Evolutionary conservation across 53 echinoderm and acorn worm species (phyloP).

Genomic region (Temnopleurus reevesii): DNA sequence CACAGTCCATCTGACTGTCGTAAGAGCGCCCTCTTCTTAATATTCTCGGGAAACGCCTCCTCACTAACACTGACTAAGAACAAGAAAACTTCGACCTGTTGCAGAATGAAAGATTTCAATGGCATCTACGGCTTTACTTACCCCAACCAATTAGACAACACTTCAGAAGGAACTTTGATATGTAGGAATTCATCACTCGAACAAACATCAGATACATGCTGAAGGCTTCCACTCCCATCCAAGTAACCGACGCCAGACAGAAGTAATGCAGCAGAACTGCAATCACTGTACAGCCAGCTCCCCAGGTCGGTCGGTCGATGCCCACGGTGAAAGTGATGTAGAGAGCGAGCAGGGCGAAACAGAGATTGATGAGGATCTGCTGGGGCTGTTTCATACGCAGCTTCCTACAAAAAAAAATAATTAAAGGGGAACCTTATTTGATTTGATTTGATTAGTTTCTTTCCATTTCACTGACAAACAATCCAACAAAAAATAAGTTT

Average conservation of each 20-base stretch:
- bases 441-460: too few relatives aligned
- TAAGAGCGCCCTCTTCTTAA: background rate
- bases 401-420: conserved; percentile 54
- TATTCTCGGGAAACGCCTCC: background rate
- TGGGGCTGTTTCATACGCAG: conserved; percentile 72
- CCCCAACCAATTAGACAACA: conserved; percentile 75
- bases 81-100: too few relatives aligned
- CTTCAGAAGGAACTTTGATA: conserved; percentile 56
- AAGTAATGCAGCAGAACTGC: conserved; percentile 79
- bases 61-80: too few relatives aligned
- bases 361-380: conserved; percentile 74
- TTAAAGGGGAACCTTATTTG: background rate
- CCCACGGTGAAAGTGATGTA: conserved; percentile 74
- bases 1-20: too few relatives aligned
- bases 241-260: conserved; percentile 70
- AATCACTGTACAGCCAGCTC: conserved; percentile 65
- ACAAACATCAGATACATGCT: conserved; percentile 84
- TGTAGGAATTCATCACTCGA: conserved; percentile 60
- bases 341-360: conserved; percentile 71
- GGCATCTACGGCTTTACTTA: background rate
- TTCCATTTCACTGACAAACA: too few relatives aligned
- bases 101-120: background rate
- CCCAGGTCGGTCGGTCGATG: conserved; percentile 53
- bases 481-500: too few relatives aligned
- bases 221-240: conserved; percentile 83